phyloP scores from a whole-genome alignment of 2,797 vertebrate species.

The Danio kyathit region DNA sequence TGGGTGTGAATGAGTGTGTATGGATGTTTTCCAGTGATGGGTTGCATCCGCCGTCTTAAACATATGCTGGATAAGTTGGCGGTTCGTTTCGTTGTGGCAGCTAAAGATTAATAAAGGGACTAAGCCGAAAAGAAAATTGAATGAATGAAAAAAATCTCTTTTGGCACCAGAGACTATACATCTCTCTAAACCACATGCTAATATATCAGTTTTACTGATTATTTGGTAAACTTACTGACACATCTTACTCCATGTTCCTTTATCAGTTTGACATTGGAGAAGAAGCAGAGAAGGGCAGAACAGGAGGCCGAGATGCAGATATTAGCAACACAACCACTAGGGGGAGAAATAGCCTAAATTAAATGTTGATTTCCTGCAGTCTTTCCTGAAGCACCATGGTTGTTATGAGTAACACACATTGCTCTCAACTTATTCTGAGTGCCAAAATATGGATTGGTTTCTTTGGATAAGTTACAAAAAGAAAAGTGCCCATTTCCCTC shows the following conservation, averaged over 20 bases:
- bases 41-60: too few relatives aligned
- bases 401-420: not conserved
- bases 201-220: too few relatives aligned
- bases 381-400: not conserved
- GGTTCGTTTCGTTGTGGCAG: too few relatives aligned
- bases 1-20: too few relatives aligned
- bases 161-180: too few relatives aligned
- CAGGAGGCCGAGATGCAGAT: not conserved
- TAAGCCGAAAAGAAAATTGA: too few relatives aligned
- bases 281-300: not conserved
- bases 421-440: not conserved
- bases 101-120: too few relatives aligned
- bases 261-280: not conserved
- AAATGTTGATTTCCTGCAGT: not conserved
- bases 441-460: conserved; percentile 5
- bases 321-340: conserved; percentile 61
- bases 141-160: too few relatives aligned
- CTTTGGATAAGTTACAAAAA: not conserved
- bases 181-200: too few relatives aligned
- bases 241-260: not conserved
- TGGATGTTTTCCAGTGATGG: too few relatives aligned
- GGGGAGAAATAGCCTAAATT: conserved; percentile 50
- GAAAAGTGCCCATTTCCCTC: conserved; percentile 2
- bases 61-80: too few relatives aligned
- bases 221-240: not conserved